Percentiles rank a stretch among this genome's conserved stretches.
These are phyloP conservation scores for Solenopsis fugax DNA, from an alignment of 1,140 invertebrate species.

Conservation along the genomic window DNA sequence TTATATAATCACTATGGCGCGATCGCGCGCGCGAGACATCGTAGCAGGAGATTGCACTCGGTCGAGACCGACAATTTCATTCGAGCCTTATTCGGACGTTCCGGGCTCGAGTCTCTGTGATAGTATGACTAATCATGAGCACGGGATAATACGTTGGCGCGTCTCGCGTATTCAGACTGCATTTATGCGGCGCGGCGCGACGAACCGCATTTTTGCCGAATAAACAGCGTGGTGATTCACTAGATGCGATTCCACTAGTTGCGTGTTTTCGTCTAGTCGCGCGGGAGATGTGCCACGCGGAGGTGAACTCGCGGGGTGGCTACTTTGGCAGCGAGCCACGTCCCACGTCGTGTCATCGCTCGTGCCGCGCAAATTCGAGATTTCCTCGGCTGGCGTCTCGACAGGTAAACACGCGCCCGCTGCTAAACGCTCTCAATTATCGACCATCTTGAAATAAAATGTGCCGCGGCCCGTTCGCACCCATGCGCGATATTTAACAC, in stretches of 20 bases:
- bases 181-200: neutral
- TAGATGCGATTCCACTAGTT: slow-evolving; percentile 47
- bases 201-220: slow-evolving; percentile 47
- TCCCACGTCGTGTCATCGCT: slow-evolving; percentile 70
- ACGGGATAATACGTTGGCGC: slow-evolving; percentile 31
- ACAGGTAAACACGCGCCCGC: slow-evolving; percentile 79
- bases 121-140: slow-evolving; percentile 42
- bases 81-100: slow-evolving; percentile 31
- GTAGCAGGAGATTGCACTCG: neutral
- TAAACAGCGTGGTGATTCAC: slow-evolving; percentile 47
- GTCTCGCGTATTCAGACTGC: slow-evolving; percentile 24
- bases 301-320: slow-evolving; percentile 56
- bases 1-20: neutral
- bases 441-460: slow-evolving; percentile 44
- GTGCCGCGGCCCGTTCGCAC: neutral
- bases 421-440: slow-evolving; percentile 77
- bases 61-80: slow-evolving; percentile 6
- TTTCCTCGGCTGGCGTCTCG: slow-evolving; percentile 62
- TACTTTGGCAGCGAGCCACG: slow-evolving; percentile 68
- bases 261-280: slow-evolving; percentile 43
- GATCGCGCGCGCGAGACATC: neutral
- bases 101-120: neutral
- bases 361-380: slow-evolving; percentile 61
- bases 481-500: slow-evolving; percentile 1
- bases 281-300: slow-evolving; percentile 15